phyloP scores from a whole-genome alignment of 2,888 invertebrate species.

The Dorcus parallelipipedus region DNA sequence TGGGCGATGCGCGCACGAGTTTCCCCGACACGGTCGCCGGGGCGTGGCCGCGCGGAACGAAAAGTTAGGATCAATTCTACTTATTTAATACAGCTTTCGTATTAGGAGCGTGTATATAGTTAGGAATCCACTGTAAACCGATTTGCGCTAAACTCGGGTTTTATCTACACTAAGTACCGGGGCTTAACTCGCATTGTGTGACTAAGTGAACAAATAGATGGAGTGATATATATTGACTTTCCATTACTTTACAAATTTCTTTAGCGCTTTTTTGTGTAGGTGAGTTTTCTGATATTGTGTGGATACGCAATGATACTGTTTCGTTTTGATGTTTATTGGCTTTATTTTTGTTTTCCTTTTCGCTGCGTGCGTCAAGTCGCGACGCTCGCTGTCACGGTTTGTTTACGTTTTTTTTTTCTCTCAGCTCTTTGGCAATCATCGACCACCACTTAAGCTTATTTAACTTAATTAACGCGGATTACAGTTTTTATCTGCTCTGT shows the following conservation, averaged over 20 bases:
- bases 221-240: slow-evolving; percentile 51
- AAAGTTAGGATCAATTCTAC: slow-evolving; percentile 53
- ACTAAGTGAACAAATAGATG: slow-evolving; percentile 53
- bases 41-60: slow-evolving; percentile 47
- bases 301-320: not conserved
- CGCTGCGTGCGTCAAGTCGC: too few relatives aligned
- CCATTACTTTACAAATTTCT: slow-evolving; percentile 9
- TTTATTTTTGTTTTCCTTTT: too few relatives aligned
- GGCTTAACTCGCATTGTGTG: slow-evolving; percentile 52
- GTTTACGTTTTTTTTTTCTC: too few relatives aligned
- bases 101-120: slow-evolving; percentile 53
- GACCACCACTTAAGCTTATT: too few relatives aligned
- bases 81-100: slow-evolving; percentile 53
- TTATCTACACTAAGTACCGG: slow-evolving; percentile 52
- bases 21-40: slow-evolving; percentile 30
- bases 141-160: slow-evolving; percentile 52
- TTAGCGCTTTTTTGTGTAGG: slow-evolving; percentile 11
- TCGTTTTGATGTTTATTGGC: too few relatives aligned
- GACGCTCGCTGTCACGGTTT: too few relatives aligned
- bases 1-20: slow-evolving; percentile 28
- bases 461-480: too few relatives aligned
- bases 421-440: too few relatives aligned
- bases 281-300: slow-evolving; percentile 12
- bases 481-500: too few relatives aligned
- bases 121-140: slow-evolving; percentile 53